Evolutionary conservation across 1,140 invertebrate species (phyloP).

Genomic region (Dendroctonus ponderosae): DNA sequence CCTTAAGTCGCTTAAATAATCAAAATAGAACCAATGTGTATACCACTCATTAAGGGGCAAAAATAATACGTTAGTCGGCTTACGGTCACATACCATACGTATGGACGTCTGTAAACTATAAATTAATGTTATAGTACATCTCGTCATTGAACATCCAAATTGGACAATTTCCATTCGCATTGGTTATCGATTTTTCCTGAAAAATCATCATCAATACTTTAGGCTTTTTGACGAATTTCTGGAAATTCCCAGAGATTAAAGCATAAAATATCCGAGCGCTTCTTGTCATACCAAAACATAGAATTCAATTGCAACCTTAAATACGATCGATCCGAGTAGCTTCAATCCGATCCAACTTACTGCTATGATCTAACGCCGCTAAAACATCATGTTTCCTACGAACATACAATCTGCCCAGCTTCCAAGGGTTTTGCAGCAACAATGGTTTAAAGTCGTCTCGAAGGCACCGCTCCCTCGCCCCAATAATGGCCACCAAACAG

Average conservation of each 20-base stretch:
- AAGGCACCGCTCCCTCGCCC: slow-evolving; percentile 85
- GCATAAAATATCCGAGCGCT: neutral
- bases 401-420: slow-evolving; percentile 87
- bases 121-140: too few species aligned
- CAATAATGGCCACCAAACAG: slow-evolving; percentile 91
- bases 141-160: too few species aligned
- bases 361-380: slow-evolving; percentile 82
- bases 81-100: too few species aligned
- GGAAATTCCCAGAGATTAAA: neutral
- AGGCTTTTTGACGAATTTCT: neutral
- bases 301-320: slow-evolving; percentile 16
- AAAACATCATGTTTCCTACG: slow-evolving; percentile 84
- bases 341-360: slow-evolving; percentile 54
- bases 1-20: too few species aligned
- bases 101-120: too few species aligned
- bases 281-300: slow-evolving; percentile 11
- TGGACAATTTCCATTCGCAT: too few species aligned
- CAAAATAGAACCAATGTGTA: too few species aligned
- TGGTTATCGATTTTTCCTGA: too few species aligned
- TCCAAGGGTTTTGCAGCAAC: slow-evolving; percentile 92
- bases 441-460: slow-evolving; percentile 91
- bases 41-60: too few species aligned
- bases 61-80: too few species aligned
- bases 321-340: slow-evolving; percentile 25
- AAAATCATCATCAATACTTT: neutral